Percentiles rank a stretch among this genome's conserved stretches.
These are phyloP conservation scores for Oreotragus oreotragus DNA, from an alignment of 2,113 vertebrate species.

Conservation along the genomic window DNA sequence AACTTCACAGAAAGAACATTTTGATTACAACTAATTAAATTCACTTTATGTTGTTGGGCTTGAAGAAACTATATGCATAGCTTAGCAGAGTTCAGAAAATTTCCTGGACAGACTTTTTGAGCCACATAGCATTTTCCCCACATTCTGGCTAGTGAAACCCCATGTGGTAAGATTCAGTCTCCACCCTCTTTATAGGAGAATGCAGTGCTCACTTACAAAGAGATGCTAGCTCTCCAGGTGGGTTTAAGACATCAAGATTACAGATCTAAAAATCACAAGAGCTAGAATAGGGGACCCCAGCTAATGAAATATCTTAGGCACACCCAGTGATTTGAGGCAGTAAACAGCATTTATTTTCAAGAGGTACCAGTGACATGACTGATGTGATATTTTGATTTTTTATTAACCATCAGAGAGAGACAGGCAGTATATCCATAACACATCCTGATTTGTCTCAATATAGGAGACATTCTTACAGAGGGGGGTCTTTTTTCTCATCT, in stretches of 20 bases:
- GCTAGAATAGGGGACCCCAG: background rate
- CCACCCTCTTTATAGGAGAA: slow-evolving; percentile 22
- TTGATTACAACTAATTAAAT: background rate
- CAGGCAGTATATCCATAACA: background rate
- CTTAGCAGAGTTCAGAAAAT: background rate
- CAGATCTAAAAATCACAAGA: slow-evolving; percentile 43
- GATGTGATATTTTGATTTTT: background rate
- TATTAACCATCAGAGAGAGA: background rate
- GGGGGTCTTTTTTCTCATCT: background rate
- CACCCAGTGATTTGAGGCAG: background rate
- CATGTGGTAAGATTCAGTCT: background rate
- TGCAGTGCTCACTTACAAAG: background rate
- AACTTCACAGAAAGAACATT: slow-evolving; percentile 25
- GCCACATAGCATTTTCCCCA: background rate
- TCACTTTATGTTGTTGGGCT: background rate
- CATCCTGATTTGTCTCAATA: background rate
- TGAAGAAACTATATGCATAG: slow-evolving; percentile 19
- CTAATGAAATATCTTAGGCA: slow-evolving; percentile 5
- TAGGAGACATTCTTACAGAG: background rate
- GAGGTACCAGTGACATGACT: background rate
- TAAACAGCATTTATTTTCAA: slow-evolving; percentile 18
- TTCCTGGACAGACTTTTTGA: background rate
- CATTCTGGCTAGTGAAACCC: background rate
- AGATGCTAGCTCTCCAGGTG: slow-evolving; percentile 39
- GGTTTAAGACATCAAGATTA: slow-evolving; percentile 41